Evolutionary conservation across 2,888 invertebrate species (phyloP).

Genomic region (Yponomeuta plumbellus): DNA sequence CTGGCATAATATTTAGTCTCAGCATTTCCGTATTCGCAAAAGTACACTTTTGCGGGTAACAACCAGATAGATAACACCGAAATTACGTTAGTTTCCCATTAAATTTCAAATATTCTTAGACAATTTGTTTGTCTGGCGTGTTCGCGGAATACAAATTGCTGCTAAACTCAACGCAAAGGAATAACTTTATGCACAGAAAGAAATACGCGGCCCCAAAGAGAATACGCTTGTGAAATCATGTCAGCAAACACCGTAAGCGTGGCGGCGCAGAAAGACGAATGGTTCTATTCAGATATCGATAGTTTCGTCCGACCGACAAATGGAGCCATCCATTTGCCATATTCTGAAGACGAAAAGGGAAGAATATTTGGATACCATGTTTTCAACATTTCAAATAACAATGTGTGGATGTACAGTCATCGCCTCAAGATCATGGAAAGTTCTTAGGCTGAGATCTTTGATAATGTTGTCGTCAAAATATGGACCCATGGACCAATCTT

Average conservation of each 20-base stretch:
- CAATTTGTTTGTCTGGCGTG: constrained; percentile 70
- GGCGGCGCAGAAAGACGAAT: constrained; percentile 5
- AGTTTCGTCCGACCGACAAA: constrained; percentile 40
- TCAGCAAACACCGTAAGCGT: constrained; percentile 1
- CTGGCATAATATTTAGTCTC: not conserved
- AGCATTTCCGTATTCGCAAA: not conserved
- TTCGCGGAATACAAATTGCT: constrained; percentile 72
- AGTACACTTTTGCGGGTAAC: not conserved
- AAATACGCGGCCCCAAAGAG: constrained; percentile 70
- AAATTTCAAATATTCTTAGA: constrained; percentile 57
- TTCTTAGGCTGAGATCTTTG: not conserved
- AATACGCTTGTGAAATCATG: constrained; percentile 42
- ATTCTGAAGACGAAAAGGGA: constrained; percentile 47
- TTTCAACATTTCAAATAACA: constrained; percentile 51
- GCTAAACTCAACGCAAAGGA: constrained; percentile 34
- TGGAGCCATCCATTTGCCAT: constrained; percentile 38
- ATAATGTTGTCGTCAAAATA: not conserved
- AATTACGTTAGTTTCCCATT: constrained; percentile 45
- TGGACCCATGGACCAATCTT: not conserved
- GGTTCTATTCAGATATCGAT: constrained; percentile 23
- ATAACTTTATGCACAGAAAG: constrained; percentile 46
- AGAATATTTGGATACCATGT: constrained; percentile 37
- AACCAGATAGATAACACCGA: constrained; percentile 47
- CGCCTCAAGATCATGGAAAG: not conserved
- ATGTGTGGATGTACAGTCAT: constrained; percentile 19